These are phyloP conservation scores for Drosophila nigromelanica DNA, from an alignment of 1,140 invertebrate species.

Conservation along the genomic window DNA sequence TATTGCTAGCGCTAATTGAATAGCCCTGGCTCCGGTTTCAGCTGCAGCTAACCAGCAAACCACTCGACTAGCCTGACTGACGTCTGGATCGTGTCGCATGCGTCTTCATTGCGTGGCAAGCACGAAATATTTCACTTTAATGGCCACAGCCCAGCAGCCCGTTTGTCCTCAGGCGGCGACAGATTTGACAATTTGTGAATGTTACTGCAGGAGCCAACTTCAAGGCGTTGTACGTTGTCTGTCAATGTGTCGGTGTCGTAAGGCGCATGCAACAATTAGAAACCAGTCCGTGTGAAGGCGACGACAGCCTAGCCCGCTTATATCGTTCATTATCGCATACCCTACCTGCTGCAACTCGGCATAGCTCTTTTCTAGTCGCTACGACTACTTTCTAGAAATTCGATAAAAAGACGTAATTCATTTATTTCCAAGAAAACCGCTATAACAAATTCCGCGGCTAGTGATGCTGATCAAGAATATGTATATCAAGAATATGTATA, in stretches of 20 bases:
- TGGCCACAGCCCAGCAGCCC: not conserved
- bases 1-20: constrained; percentile 38
- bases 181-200: constrained; percentile 47
- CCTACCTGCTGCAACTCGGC: not conserved
- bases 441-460: too few relatives aligned
- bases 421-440: too few relatives aligned
- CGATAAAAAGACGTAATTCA: too few relatives aligned
- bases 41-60: not conserved
- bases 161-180: constrained; percentile 10
- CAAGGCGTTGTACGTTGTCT: constrained; percentile 16
- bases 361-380: not conserved
- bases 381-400: too few relatives aligned
- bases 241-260: constrained; percentile 4
- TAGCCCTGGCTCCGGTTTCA: not conserved
- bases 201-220: constrained; percentile 3
- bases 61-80: too few relatives aligned
- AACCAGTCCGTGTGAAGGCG: constrained; percentile 42
- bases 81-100: constrained; percentile 9
- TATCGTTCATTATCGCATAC: constrained; percentile 27
- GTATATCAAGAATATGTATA: too few relatives aligned
- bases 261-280: constrained; percentile 37
- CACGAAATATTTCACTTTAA: constrained; percentile 34
- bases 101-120: constrained; percentile 30
- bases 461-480: too few relatives aligned
- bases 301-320: constrained; percentile 32